Evolutionary conservation across 2,797 vertebrate species (phyloP).

Genomic region (Sandelia bainsii): DNA sequence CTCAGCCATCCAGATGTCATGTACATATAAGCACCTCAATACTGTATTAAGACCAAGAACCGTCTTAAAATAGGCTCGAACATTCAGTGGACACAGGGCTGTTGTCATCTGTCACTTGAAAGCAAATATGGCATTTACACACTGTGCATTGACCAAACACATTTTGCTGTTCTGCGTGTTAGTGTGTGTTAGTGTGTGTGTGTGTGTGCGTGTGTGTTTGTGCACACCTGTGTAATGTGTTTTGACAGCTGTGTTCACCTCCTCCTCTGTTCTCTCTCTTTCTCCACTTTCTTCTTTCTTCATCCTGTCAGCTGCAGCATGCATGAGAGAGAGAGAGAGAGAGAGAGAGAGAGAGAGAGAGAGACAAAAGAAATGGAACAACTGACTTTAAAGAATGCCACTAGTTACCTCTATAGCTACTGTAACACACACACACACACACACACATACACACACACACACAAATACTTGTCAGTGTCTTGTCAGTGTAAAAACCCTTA

Average conservation of each 20-base stretch:
- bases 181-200: constrained; percentile 21
- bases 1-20: too few relatives aligned
- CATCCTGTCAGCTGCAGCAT: constrained; percentile 45
- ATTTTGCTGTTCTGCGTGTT: constrained; percentile 45
- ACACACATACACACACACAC: not conserved
- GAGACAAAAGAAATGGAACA: constrained; percentile 2
- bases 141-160: constrained; percentile 45
- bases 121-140: constrained; percentile 25
- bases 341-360: too few relatives aligned
- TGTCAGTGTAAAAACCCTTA: constrained; percentile 29
- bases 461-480: too few relatives aligned
- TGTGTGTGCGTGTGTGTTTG: not conserved
- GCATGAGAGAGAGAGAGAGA: not conserved
- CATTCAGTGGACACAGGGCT: not conserved
- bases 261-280: constrained; percentile 13
- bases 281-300: constrained; percentile 18
- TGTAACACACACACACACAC: not conserved
- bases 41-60: too few relatives aligned
- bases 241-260: constrained; percentile 54
- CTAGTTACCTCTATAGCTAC: not conserved
- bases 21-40: too few relatives aligned
- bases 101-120: constrained; percentile 39
- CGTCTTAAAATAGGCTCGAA: not conserved
- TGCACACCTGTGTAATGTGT: constrained; percentile 29
- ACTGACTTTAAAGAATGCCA: constrained; percentile 19